Evolutionary conservation across 2,888 invertebrate species (phyloP).

Genomic region (Octodonta nipae): DNA sequence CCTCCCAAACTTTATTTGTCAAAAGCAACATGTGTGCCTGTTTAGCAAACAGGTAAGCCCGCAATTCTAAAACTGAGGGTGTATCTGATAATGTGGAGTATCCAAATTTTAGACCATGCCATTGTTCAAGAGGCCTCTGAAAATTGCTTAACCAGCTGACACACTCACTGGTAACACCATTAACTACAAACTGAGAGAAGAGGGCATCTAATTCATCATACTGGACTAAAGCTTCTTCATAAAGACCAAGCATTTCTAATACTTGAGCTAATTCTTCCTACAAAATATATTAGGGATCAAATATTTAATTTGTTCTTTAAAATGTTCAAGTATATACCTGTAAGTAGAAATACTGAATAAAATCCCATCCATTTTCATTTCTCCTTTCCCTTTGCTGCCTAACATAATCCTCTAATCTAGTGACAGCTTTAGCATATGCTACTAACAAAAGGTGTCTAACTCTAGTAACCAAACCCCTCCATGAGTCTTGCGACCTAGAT

Average conservation of each 20-base stretch:
- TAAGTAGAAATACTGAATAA: conserved; percentile 84
- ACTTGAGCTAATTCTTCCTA: conserved; percentile 93
- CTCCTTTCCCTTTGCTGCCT: conserved; percentile 78
- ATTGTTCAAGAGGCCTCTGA: conserved; percentile 62
- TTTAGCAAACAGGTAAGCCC: conserved; percentile 85
- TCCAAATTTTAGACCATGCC: conserved; percentile 67
- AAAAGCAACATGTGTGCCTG: conserved; percentile 76
- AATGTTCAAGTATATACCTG: too few relatives aligned
- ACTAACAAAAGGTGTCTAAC: conserved; percentile 71
- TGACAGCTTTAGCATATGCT: conserved; percentile 74
- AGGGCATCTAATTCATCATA: conserved; percentile 95
- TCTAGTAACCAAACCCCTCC: conserved; percentile 71
- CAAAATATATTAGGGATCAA: conserved; percentile 19
- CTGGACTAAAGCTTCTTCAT: conserved; percentile 88
- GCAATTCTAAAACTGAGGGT: conserved; percentile 69
- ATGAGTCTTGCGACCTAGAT: conserved; percentile 79
- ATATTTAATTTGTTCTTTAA: too few relatives aligned
- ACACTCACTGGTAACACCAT: conserved; percentile 71
- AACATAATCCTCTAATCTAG: conserved; percentile 80
- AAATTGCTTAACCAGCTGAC: conserved; percentile 73
- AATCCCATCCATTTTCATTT: conserved; percentile 85
- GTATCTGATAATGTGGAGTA: conserved; percentile 50
- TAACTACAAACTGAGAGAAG: conserved; percentile 86
- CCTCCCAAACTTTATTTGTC: conserved; percentile 68
- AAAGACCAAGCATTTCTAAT: conserved; percentile 82